These are phyloP conservation scores for Amphipoea lucens DNA, from an alignment of 2,888 invertebrate species.

Conservation along the genomic window DNA sequence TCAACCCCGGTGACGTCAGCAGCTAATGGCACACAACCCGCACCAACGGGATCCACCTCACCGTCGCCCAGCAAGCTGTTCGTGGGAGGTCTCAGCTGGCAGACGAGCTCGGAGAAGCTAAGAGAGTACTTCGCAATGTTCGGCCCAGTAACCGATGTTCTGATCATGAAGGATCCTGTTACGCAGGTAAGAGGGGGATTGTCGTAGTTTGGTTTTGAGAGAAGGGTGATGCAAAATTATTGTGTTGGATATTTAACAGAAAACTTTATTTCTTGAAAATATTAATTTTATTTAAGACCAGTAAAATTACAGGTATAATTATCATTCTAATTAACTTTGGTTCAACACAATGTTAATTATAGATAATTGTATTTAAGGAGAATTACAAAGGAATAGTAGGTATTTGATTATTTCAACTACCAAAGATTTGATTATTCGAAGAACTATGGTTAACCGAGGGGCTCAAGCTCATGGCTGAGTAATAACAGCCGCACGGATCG, in stretches of 20 bases:
- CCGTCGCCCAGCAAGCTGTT: conserved; percentile 96
- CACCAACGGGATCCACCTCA: conserved; percentile 80
- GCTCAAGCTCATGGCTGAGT: no score
- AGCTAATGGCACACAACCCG: conserved; percentile 71
- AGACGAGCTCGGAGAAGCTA: conserved; percentile 97
- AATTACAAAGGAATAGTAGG: not conserved
- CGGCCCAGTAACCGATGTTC: conserved; percentile 96
- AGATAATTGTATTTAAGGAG: not conserved
- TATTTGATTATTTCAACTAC: not conserved
- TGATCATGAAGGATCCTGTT: conserved; percentile 98
- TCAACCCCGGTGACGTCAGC: conserved; percentile 91
- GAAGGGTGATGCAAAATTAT: conserved; percentile 31
- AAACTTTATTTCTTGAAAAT: not conserved
- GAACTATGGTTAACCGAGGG: no score
- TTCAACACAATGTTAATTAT: not conserved
- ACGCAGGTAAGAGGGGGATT: conserved; percentile 92
- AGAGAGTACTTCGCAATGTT: conserved; percentile 98
- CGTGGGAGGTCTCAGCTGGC: conserved; percentile 98
- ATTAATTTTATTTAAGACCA: not conserved
- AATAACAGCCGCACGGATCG: no score
- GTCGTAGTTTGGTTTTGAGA: not conserved
- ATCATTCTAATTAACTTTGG: not conserved
- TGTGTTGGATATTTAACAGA: not conserved
- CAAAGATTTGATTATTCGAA: no score
- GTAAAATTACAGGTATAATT: not conserved